Evolutionary conservation across 92 coral and sea anemone genomes (phyloP), one percentile per base, ranked within the genome.

Genomic region (Porites evermanni): DNA sequence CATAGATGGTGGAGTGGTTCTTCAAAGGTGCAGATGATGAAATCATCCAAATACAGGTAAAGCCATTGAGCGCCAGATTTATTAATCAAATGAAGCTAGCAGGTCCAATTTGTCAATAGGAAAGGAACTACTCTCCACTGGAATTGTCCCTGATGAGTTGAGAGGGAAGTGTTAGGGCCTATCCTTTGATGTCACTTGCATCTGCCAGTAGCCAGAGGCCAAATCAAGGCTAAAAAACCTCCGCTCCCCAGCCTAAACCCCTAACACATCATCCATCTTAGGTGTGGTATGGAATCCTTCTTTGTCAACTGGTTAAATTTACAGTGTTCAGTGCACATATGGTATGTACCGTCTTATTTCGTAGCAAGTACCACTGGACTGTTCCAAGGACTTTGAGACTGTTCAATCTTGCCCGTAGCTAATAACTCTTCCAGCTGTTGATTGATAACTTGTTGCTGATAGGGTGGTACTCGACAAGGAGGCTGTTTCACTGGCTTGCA

Each of bases 251-350:
- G 32, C 32, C 32, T 29, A 29, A 3, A 84, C 88, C 79, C 86
- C 83, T 52, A 89, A 80, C 10, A 87, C 88, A 86, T 89, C 89
- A 69, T 89, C 90, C 32, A 64, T 82, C 87, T 87, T 85, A 29
- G 86, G 91, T n/a, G 72, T 16, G 91, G 95, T 7, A 82, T 76
- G 52, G 92, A 90, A 86, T 92, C 92, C 38, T 85, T 92, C 52
- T 58, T 74, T 53, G 90, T 92, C 19, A 75, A 59, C 82, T 58
- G 20, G 53, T 78, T 78, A 19, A 54, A 19, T 60, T 59, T 9
- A 19, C 32, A 29, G 2, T 29, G 32, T 29, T 29, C 32, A 1
- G 61, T 66, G 10, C 75, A 67, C 84, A 63, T 80, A 64, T 61
- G 84, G 61, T 66, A 66, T n/a, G 63, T 80, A 13, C 58, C 74